These are phyloP conservation scores for Sebastes steindachneri DNA, from an alignment of 2,797 vertebrate species.

Conservation along the genomic window DNA sequence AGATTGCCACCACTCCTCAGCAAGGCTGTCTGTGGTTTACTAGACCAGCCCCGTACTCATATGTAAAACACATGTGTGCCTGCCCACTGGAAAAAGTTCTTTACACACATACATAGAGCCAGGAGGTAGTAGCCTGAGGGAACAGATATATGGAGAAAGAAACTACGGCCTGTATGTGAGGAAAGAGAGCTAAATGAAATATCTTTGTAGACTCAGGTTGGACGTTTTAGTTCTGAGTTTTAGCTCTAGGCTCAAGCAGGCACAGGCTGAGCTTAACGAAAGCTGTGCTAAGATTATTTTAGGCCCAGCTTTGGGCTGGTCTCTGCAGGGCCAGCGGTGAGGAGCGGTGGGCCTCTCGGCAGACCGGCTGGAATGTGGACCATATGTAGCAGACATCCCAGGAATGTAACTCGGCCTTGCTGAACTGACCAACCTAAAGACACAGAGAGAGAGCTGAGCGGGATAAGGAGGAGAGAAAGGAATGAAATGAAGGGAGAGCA, in stretches of 20 bases:
- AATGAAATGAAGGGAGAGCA: slow-evolving; percentile 20
- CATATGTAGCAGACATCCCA: slow-evolving; percentile 95
- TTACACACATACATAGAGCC: neutral
- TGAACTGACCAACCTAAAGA: slow-evolving; percentile 86
- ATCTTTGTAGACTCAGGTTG: neutral
- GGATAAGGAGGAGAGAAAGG: slow-evolving; percentile 37
- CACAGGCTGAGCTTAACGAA: slow-evolving; percentile 37
- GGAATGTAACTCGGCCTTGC: slow-evolving; percentile 90
- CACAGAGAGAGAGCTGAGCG: slow-evolving; percentile 52
- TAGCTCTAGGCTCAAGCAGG: slow-evolving; percentile 12
- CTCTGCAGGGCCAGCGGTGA: slow-evolving; percentile 84
- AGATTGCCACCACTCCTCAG: slow-evolving; percentile 17
- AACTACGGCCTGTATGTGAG: neutral
- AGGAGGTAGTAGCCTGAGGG: slow-evolving; percentile 2
- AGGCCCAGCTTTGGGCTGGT: slow-evolving; percentile 67
- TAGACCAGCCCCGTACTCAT: slow-evolving; percentile 3
- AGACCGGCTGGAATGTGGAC: slow-evolving; percentile 95
- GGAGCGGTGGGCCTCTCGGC: slow-evolving; percentile 86
- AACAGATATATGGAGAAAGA: slow-evolving; percentile 1
- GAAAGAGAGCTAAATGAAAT: slow-evolving; percentile 8
- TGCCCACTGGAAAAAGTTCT: slow-evolving; percentile 19
- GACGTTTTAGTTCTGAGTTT: slow-evolving; percentile 12
- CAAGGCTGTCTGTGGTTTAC: slow-evolving; percentile 14
- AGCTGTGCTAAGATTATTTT: slow-evolving; percentile 62
- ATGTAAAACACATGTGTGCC: slow-evolving; percentile 42